Evolutionary conservation across 2,113 vertebrate species (phyloP).

Genomic region (Cygnus atratus): DNA sequence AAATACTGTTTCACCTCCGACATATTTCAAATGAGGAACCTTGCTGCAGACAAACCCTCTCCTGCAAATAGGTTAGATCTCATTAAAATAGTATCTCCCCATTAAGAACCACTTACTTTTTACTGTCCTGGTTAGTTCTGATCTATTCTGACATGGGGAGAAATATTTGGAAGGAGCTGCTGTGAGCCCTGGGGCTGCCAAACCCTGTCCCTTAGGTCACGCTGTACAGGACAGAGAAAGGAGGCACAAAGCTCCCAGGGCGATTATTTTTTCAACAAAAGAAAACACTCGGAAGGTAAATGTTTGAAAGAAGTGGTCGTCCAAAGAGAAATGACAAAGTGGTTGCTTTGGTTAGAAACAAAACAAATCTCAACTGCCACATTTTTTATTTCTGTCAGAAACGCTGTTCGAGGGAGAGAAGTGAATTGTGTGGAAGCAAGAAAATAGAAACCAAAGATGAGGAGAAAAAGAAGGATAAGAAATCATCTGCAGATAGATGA

Average conservation of each 20-base stretch:
- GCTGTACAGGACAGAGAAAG: not conserved
- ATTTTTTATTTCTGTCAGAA: not conserved
- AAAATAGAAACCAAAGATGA: not conserved
- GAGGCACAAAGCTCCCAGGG: not conserved
- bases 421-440: not conserved
- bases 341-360: not conserved
- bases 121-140: not conserved
- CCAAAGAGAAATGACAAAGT: not conserved
- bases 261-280: not conserved
- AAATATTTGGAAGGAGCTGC: not conserved
- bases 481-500: not conserved
- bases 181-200: fast-evolving
- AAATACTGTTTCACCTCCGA: not conserved
- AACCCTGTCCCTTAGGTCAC: not conserved
- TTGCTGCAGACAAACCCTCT: not conserved
- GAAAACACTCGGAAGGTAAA: not conserved
- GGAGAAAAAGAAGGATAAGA: not conserved
- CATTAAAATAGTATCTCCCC: not conserved
- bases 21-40: not conserved
- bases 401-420: not conserved
- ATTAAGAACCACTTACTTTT: not conserved
- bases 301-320: not conserved
- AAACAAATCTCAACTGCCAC: not conserved
- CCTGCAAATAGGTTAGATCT: not conserved
- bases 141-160: not conserved